Base-by-base conservation (phyloP, 2,797 vertebrate species). In the Chrosomus eos region DNA sequence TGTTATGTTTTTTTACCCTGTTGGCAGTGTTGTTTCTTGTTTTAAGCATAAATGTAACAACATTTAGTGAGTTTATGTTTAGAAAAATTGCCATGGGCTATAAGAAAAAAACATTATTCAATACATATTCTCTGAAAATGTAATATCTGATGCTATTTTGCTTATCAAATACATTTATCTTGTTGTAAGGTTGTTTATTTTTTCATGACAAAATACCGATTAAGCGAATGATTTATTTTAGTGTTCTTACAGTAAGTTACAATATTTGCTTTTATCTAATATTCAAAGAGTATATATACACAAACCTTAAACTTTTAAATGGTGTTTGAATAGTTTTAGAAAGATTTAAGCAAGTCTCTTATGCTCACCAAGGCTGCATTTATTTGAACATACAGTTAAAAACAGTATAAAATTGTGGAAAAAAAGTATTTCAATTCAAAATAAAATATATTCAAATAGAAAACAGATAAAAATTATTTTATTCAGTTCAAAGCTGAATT, bases 1-100 rank as follows among this genome's bases (percentile, higher is more conserved):
- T 36, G 16, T 48, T 45, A 2, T 9, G 13, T 51, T 73, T 51
- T 28, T 43, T 58, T 9, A 38, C 31, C 51, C 73, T 38, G 31
- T 53, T n/a, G 51, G 73, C 51, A 36, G 14, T 58, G 51, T 76
- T 76, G 21, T 60, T 76, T 60, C 74, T 76, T 26, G 53, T 60
- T 40, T 60, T 38, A 76, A 76, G 74, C 74, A 40, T 38, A 76
- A 60, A 60, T 26, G 5, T 3, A 58, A 76, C 7, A 40, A 1
- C 5, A 60, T 40, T 26, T 40, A 19, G 33, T 40, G 40, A 19
- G 53, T 9, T 40, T 77, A 40, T 19, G 53, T 13, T 40, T 26
- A 28, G 4, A 38, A 18, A 18, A 58, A 26, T 16, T 36, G 31
- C 31, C 21, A n/a, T 0, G 31, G 31, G 51, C 31, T 38, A n/a